Base-by-base conservation (phyloP, 1,140 invertebrate genomes). In the Listronotus oregonensis region DNA sequence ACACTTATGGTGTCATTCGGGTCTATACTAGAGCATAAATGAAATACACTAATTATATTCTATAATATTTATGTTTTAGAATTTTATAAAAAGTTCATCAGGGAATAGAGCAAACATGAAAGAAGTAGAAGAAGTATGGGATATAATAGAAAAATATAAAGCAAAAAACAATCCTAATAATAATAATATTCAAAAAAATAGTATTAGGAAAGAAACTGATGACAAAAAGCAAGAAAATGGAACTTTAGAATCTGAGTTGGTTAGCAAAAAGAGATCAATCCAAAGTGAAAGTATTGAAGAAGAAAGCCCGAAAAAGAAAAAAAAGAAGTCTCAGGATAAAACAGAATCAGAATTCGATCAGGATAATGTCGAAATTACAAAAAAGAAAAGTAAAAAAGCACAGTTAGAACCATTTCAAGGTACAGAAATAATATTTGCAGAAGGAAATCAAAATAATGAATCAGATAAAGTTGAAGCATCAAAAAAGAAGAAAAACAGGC, bases 101-200 rank as follows among this genome's bases (percentile, higher is more conserved):
- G 83, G 85, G 34, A 79, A 82, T 12, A 84, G 82, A 77, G 80
- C 82, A 27, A 84, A 83, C 55, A 76, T 74, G 43, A 73, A 80
- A 46, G 80, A 88, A 63, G 83, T 89, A 52, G 84, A 87, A 43
- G 82, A 82, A 62, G 85, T 89, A 10, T 92, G 89, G 89, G 75
- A 82, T 42, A 83, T 90, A 68, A 86, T 92, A 64, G 88, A 90
- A 72, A 83, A 81, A 51, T 85, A 89, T 68, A 82, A 87, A 63
- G 51, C 15, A 43, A 57, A 67, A 57, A 64, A 66, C 15, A 17
- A 37, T 31, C 12, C 47, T 18, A 15, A 12, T 3, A 43, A 61
- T 46, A n/a, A 32, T 27, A 56, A 55, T 39, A 39, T 34, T 39
- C 27, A 6, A 37, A 51, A 67, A 55, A 57, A 67, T 46, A 49